phyloP scores from a whole-genome alignment of 1,140 invertebrate genomes.

The Colletes gigas region DNA sequence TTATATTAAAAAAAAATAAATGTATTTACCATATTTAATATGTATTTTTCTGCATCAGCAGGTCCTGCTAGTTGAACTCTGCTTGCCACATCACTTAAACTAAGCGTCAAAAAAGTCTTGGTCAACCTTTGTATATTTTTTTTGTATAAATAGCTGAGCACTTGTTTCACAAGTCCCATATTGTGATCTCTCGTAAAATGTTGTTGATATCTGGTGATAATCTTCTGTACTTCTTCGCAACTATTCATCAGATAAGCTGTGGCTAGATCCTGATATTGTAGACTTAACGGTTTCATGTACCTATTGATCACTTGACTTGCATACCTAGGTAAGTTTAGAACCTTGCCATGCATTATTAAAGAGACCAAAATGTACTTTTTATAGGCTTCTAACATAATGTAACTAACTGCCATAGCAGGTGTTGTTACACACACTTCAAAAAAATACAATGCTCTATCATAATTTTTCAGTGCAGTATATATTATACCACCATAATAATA shows the following conservation, averaged over 20 bases:
- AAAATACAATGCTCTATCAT: constrained; percentile 95
- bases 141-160: constrained; percentile 94
- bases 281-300: constrained; percentile 93
- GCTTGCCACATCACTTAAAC: constrained; percentile 95
- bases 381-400: constrained; percentile 98
- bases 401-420: constrained; percentile 95
- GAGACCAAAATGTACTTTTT: constrained; percentile 97
- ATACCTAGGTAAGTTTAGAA: constrained; percentile 91
- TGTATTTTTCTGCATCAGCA: constrained; percentile 95
- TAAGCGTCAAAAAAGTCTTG: constrained; percentile 98
- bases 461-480: constrained; percentile 95
- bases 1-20: not conserved
- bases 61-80: constrained; percentile 92
- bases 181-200: constrained; percentile 92
- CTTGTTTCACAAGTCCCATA: constrained; percentile 91
- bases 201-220: constrained; percentile 90
- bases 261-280: constrained; percentile 95
- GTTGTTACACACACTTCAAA: constrained; percentile 97
- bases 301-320: constrained; percentile 91
- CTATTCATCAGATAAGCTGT: constrained; percentile 90
- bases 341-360: constrained; percentile 94
- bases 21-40: constrained; percentile 93
- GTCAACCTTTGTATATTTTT: constrained; percentile 98
- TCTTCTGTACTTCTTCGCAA: constrained; percentile 85
- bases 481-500: constrained; percentile 99